Percentiles rank a stretch among this genome's conserved stretches.
These are phyloP conservation scores for Phallusia fumigata DNA, from an alignment of 23 tunicate species.

Conservation along the genomic window DNA sequence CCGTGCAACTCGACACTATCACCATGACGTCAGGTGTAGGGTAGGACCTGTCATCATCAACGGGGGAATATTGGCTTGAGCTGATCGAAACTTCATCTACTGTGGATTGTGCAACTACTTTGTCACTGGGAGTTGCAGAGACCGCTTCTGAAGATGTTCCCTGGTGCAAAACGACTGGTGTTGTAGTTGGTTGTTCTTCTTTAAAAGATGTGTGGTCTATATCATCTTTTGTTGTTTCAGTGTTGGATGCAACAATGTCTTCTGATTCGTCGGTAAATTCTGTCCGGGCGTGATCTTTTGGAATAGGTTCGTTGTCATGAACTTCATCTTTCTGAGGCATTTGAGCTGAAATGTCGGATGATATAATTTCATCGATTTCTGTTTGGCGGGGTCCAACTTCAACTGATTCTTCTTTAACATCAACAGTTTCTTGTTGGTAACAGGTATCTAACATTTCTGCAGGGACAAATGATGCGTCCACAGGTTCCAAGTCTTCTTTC, in stretches of 20 bases:
- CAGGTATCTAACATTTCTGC: too few relatives aligned
- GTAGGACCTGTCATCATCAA: not conserved
- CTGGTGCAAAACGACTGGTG: not conserved
- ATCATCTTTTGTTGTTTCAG: not conserved
- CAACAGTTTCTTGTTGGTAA: too few relatives aligned
- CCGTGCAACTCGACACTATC: slow-evolving; percentile 29
- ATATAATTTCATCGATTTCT: too few relatives aligned
- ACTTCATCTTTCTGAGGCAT: too few relatives aligned
- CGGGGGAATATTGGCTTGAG: not conserved
- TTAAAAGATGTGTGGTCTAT: not conserved
- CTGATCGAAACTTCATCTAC: not conserved
- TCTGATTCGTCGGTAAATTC: not conserved
- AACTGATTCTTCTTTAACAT: too few relatives aligned
- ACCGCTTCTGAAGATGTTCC: not conserved
- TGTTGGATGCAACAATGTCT: not conserved
- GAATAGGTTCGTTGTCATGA: too few relatives aligned
- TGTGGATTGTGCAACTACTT: not conserved
- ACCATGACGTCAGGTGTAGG: not conserved
- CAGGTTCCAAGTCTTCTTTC: too few relatives aligned
- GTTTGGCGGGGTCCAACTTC: too few relatives aligned
- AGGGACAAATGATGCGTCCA: too few relatives aligned
- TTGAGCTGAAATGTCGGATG: too few relatives aligned
- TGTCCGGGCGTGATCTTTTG: not conserved
- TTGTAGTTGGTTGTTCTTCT: not conserved
- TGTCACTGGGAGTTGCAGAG: not conserved